A percentile compares a stretch with the other conserved stretches of the same genome.
Conservation (phyloP, 2,888 invertebrate species). For the Ferdinandea cuprea region DNA sequence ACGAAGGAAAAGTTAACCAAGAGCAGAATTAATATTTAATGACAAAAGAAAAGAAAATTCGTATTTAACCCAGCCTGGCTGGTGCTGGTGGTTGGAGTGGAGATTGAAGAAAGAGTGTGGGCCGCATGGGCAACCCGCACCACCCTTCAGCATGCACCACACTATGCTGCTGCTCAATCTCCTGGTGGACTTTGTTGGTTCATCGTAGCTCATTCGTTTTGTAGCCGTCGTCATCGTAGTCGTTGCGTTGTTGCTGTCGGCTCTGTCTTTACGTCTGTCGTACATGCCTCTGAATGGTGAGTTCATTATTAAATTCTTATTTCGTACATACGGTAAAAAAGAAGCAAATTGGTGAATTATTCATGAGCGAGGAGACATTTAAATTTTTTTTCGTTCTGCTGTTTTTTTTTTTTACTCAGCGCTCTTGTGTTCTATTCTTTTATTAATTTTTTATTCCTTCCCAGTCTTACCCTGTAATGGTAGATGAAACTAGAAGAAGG, state of each 20-base stretch:
- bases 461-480: not conserved
- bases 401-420: conserved; percentile 24
- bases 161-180: conserved; percentile 42
- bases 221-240: too few species aligned
- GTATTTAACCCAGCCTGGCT: conserved; percentile 53
- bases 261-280: conserved; percentile 49
- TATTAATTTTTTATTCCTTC: conserved; percentile 67
- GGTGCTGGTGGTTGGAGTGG: too few species aligned
- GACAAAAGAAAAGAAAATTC: conserved; percentile 70
- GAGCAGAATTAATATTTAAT: conserved; percentile 70
- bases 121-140: conserved; percentile 42
- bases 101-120: conserved; percentile 17
- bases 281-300: conserved; percentile 69
- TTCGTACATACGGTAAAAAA: conserved; percentile 64
- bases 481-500: conserved; percentile 15
- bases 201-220: conserved; percentile 15
- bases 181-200: conserved; percentile 41
- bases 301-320: conserved; percentile 74
- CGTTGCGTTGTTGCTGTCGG: too few species aligned
- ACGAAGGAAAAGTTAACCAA: conserved; percentile 25
- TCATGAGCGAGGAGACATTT: conserved; percentile 72
- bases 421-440: conserved; percentile 40
- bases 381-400: conserved; percentile 53
- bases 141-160: conserved; percentile 40
- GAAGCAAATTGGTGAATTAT: conserved; percentile 72